Base-by-base conservation (phyloP, 2,888 invertebrate genomes). In the Ditula angustiorana region DNA sequence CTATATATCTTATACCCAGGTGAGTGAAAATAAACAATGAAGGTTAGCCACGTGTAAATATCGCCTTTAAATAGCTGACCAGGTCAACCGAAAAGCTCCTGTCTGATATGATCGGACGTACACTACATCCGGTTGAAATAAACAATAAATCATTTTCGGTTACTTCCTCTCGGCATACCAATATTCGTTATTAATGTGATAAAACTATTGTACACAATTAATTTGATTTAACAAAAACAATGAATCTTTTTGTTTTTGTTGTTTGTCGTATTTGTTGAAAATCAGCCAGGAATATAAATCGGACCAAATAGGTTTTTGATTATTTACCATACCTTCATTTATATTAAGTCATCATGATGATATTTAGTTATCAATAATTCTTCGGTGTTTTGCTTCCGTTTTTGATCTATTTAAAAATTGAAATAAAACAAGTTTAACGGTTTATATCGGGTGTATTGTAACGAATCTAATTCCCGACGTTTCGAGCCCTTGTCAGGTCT, bases 1-100 rank as follows among this genome's bases (percentile, higher is more conserved):
- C 96, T 49, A 96, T 96, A 73, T 97, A 97, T 85, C 93, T 97
- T 61, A 95, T 96, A 74, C 95, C 95, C 55, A 95, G 95, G 95
- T 95, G 79, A 95, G 88, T 81, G 64, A 57, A 62, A 37, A 13
- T n/a, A 5, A 35, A n/a, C 21, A 62, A 52, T 58, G 7, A 11
- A 49, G 37, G 19, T 52, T 21, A 19, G 1, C 7, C 4, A 28
- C 16, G 8, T 65, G 37, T 65, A 41, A 67, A 30, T 30, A 16
- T 28, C 28, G 16, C 16, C 16, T 28, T 28, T 16, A 28, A 28
- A 28, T 49, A 28, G 26, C 8, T 44, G 26, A 21, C 19, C 33
- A 11, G 30, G 24, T 26, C 46, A 26, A 47, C 35, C 23, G n/a
- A 2, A 60, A 21, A n/a, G 11, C 8, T 52, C 24, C 46, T 44